Conservation (phyloP, 1,140 invertebrate species). For the Hesperophylax magnus region DNA sequence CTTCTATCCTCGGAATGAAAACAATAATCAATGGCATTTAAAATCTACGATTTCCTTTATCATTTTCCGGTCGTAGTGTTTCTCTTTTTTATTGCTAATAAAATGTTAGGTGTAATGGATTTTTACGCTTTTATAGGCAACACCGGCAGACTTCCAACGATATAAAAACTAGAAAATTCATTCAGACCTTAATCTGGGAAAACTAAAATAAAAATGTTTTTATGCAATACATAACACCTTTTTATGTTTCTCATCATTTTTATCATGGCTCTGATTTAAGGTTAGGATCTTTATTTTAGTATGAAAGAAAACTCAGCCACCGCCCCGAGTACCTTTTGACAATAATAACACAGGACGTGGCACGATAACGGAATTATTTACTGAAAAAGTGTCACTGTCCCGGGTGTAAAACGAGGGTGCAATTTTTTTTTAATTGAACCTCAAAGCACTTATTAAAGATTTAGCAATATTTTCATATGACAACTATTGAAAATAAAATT, state of each 20-base stretch:
- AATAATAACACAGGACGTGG: no score
- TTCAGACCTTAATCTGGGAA: conserved; percentile 22
- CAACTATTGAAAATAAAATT: no score
- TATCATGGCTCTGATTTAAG: conserved; percentile 17
- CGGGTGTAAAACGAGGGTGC: no score
- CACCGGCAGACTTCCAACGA: conserved; percentile 19
- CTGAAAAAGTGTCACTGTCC: no score
- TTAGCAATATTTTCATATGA: no score
- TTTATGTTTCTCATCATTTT: conserved; percentile 36
- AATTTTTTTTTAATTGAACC: no score
- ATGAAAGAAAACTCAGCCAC: neutral
- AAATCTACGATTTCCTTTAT: conserved; percentile 36
- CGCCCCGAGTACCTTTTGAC: no score
- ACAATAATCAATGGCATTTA: conserved; percentile 23
- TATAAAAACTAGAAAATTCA: conserved; percentile 37
- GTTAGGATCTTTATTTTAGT: conserved; percentile 13
- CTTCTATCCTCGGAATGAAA: neutral
- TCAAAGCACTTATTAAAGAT: no score
- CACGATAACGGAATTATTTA: no score
- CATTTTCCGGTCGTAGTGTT: conserved; percentile 34
- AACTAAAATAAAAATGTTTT: conserved; percentile 40
- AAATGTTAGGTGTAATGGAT: conserved; percentile 50
- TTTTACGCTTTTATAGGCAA: conserved; percentile 46
- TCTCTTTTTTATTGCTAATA: conserved; percentile 42
- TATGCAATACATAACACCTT: conserved; percentile 35